phyloP scores from a whole-genome alignment of 2,888 invertebrate species.

The Lydus trimaculatus region DNA sequence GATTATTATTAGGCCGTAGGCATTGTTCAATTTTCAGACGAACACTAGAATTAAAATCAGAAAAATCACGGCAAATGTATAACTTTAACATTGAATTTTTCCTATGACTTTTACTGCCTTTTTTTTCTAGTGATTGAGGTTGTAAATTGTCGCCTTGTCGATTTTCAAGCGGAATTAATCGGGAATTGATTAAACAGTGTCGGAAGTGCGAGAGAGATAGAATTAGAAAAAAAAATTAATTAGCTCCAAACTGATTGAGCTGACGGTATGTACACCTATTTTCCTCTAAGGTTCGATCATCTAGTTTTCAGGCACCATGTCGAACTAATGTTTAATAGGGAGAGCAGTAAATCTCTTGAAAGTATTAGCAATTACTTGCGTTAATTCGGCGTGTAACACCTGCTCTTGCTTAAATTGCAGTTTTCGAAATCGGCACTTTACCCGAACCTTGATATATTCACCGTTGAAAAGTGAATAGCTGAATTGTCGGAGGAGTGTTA shows the following conservation, averaged over 20 bases:
- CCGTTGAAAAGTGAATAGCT: neutral
- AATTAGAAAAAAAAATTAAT: conserved; percentile 45
- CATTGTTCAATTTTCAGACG: conserved; percentile 7
- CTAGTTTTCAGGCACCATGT: conserved; percentile 45
- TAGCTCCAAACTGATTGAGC: conserved; percentile 49
- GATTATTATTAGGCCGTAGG: conserved; percentile 18
- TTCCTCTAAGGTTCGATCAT: conserved; percentile 31
- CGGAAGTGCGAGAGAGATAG: conserved; percentile 19
- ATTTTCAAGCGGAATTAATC: conserved; percentile 12
- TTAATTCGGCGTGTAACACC: conserved; percentile 60
- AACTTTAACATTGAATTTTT: neutral
- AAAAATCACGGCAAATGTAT: neutral
- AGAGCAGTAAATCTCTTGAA: conserved; percentile 57
- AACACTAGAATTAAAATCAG: conserved; percentile 12
- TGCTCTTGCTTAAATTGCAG: conserved; percentile 55
- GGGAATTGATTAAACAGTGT: conserved; percentile 12
- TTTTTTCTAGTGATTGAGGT: conserved; percentile 7
- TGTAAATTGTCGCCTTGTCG: conserved; percentile 11
- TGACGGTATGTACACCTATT: conserved; percentile 31
- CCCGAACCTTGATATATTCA: conserved; percentile 13
- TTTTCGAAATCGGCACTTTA: conserved; percentile 48
- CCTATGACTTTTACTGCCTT: neutral
- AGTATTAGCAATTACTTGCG: conserved; percentile 61
- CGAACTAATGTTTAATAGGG: conserved; percentile 57
- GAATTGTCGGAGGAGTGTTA: neutral